A percentile compares a stretch with the other conserved stretches of the same genome.
phyloP scores from a whole-genome alignment of 2,888 invertebrate genomes.

The Tinea trinotella region DNA sequence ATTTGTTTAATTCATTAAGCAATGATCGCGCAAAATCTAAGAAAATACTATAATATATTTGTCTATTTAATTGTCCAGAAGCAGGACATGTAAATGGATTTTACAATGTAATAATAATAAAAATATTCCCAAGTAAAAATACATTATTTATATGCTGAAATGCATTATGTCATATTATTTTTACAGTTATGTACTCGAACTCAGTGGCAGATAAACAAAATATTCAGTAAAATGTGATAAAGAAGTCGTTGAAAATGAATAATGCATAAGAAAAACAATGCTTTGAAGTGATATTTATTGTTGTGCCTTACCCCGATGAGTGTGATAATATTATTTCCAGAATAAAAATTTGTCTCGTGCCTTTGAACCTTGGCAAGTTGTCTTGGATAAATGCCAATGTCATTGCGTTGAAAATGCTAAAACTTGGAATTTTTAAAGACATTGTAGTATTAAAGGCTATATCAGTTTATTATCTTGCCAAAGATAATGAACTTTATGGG shows the following conservation, averaged over 20 bases:
- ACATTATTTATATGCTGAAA: no score
- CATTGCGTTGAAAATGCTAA: constrained; percentile 44
- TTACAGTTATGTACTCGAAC: no score
- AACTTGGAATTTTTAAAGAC: constrained; percentile 22
- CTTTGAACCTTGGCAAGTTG: constrained; percentile 67
- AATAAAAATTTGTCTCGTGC: constrained; percentile 52
- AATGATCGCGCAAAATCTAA: no score
- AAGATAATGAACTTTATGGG: background rate
- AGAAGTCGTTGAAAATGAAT: background rate
- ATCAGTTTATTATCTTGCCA: background rate
- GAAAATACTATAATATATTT: no score
- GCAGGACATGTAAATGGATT: no score
- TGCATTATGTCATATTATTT: no score
- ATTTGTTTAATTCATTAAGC: no score
- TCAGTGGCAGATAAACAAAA: no score
- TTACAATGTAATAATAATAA: no score
- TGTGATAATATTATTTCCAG: constrained; percentile 53
- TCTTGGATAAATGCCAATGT: constrained; percentile 58
- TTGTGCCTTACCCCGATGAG: constrained; percentile 48
- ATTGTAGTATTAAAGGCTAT: background rate
- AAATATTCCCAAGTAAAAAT: no score
- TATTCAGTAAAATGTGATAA: background rate
- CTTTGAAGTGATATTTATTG: constrained; percentile 54
- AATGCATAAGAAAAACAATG: background rate
- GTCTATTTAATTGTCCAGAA: no score